Base-by-base conservation (phyloP, 2,888 invertebrate genomes). In the Chironomus tentans region DNA sequence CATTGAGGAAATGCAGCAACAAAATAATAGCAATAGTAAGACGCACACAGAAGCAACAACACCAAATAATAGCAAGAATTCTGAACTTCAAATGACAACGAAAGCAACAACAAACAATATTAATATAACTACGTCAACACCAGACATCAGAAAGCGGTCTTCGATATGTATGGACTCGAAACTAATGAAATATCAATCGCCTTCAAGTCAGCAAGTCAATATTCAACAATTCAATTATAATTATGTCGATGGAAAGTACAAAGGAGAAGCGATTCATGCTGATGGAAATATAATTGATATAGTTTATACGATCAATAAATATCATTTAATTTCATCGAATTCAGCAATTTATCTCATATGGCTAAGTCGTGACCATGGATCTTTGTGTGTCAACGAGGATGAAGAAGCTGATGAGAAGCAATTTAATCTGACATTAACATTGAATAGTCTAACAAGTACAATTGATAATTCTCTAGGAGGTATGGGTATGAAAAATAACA, bases 271-370 rank as follows among this genome's bases (percentile, higher is more conserved):
- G 6, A 78, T 80, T 61, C 81, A 81, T 68, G 78, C 78, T 4
- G 81, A 81, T 76, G 80, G 80, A 5, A 79, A 80, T 18, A 77
- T 80, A 0, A 79, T 81, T 5, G 80, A 81, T 73, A 80, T 81
- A 22, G 77, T 81, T 18, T 88, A 88, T 82, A 87, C 87, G 6
- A 87, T 87, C 48, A 87, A 87, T 4, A 85, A 83, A 69, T 86
- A 87, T 83, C 84, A 82, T 77, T 81, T 86, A 68, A 83, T 82
- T 2, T 85, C 84, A 77, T 87, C 87, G 2, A 82, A 84, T n/a
- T 81, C 84, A 68, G 47, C 74, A 46, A 86, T 88, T 28, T 87
- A 87, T 77, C 89, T 88, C 81, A 86, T 90, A 79, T 90, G 90
- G 86, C 85, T 90, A 73, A 87, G 89, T 24, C 82, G 85, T 5